Base-by-base conservation (phyloP, 2,888 invertebrate species). In the Pristionchus japonicus region DNA sequence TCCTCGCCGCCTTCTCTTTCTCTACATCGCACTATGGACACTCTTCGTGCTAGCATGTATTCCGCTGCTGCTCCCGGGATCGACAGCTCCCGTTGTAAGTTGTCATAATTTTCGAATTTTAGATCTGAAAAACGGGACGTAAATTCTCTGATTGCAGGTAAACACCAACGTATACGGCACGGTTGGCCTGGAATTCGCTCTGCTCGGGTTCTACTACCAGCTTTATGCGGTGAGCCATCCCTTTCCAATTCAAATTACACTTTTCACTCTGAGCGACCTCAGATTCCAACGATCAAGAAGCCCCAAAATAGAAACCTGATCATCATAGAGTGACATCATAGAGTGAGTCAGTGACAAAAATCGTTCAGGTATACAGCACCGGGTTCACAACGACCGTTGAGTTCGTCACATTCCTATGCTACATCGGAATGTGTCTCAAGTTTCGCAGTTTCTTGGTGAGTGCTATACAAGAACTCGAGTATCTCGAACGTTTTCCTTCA, bases 351-450 rank as follows among this genome's bases (percentile, higher is more conserved):
- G 23, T 67, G 23, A 20, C 57, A 57, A 20, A 57, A 57, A 57
- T 4, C 20, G 57, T 77, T 27, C 43, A 77, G 77, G 43, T 77
- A 1, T 43, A 47, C 11, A 27, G 17, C 43, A 47, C 77, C 0
- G 77, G 40, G 0, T 13, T 77, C 0, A 47, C n/a, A 2, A 47
- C 43, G 13, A 27, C 43, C 0, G 43, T 20, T 3, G 43, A 77
- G 27, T 77, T 77, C 13, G 43, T 77, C 47, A 77, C 43, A n/a
- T n/a, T 77, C 27, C 43, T 77, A 9, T 77, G 77, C 77, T 77
- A 77, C 6, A 47, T 77, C 9, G 40, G 40, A 1, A 40, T 77
- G 77, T 40, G 77, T 13, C n/a, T 77, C n/a, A 43, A 77, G 37
- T 77, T 47, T 47, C 77, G 47, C 43, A 43, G 43, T 27, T 77